phyloP scores from a whole-genome alignment of 2,113 vertebrate species.

The Daphoenositta chrysoptera region DNA sequence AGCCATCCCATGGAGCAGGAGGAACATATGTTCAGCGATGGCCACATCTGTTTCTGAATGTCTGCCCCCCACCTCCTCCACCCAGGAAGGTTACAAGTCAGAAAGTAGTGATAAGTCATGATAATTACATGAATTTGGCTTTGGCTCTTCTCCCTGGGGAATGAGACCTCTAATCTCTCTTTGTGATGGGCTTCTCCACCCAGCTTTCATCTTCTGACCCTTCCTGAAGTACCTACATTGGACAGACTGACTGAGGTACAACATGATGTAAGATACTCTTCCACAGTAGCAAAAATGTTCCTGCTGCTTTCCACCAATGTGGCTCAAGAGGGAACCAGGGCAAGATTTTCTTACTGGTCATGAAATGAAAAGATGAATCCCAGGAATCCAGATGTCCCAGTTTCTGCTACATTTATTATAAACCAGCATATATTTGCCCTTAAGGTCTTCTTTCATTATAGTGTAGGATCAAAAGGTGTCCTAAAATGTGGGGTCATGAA shows the following conservation, averaged over 20 bases:
- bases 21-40: conserved; percentile 47
- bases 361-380: neutral
- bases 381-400: neutral
- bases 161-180: neutral
- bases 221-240: neutral
- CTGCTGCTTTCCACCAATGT: neutral
- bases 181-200: neutral
- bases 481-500: neutral
- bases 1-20: neutral
- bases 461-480: neutral
- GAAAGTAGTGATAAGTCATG: conserved; percentile 49
- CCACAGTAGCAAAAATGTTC: neutral
- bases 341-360: neutral
- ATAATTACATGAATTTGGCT: conserved; percentile 23
- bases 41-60: conserved; percentile 52
- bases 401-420: neutral
- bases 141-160: neutral
- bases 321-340: neutral
- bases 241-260: neutral
- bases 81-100: conserved; percentile 35
- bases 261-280: neutral
- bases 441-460: neutral
- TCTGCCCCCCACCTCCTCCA: conserved; percentile 19
- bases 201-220: neutral
- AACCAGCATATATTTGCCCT: neutral